These are phyloP conservation scores for Elanoides forficatus DNA, from an alignment of 2,113 vertebrate species.

Conservation along the genomic window DNA sequence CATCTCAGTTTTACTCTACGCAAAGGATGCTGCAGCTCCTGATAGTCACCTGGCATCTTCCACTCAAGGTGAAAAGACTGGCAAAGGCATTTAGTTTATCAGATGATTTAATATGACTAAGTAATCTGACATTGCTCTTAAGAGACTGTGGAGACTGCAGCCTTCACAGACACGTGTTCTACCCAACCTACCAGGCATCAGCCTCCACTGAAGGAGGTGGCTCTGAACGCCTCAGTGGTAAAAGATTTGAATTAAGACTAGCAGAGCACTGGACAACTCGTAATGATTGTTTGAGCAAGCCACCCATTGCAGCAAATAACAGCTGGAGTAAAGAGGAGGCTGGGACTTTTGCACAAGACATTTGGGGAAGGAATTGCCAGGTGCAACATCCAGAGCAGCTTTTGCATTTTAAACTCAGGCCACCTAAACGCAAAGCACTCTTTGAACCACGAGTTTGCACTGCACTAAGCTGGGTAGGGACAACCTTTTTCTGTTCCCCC, in stretches of 20 bases:
- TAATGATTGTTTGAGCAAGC: not conserved
- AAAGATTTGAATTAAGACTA: not conserved
- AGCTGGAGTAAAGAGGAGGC: not conserved
- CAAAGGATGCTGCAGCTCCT: not conserved
- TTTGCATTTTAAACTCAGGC: not conserved
- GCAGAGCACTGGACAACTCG: not conserved
- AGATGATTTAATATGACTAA: not conserved
- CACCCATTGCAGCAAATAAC: rapidly evolving
- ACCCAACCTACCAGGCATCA: not conserved
- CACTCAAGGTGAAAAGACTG: not conserved
- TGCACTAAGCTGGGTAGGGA: not conserved
- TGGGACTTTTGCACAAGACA: not conserved
- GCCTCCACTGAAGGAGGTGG: not conserved
- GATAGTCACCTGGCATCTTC: not conserved
- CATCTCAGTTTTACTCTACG: not conserved
- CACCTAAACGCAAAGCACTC: not conserved
- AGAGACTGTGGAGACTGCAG: not conserved
- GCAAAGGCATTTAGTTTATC: not conserved
- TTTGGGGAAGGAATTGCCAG: not conserved
- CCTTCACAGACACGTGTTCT: not conserved
- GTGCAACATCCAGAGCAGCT: not conserved
- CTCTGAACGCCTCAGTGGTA: not conserved
- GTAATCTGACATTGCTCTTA: not conserved
- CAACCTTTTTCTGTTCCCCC: not conserved
- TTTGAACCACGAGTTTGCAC: not conserved